Evolutionary conservation across 2,113 vertebrate genomes (phyloP).

Genomic region (Clarias macrocephalus): DNA sequence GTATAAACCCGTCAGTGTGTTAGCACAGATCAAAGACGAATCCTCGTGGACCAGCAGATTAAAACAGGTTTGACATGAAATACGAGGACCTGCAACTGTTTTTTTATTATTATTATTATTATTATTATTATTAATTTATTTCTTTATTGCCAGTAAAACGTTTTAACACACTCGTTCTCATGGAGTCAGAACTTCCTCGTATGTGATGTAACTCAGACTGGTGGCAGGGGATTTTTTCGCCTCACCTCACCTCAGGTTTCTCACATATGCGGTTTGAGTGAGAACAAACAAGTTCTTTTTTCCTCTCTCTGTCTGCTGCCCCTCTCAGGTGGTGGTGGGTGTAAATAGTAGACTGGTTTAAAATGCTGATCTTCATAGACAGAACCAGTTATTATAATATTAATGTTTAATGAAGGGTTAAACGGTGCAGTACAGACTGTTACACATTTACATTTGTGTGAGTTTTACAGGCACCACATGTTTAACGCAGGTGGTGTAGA

Average conservation of each 20-base stretch:
- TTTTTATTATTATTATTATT: no score
- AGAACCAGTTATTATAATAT: not conserved
- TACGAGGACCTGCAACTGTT: not conserved
- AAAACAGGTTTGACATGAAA: not conserved
- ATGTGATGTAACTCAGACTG: not conserved
- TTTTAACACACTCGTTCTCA: not conserved
- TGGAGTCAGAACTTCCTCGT: not conserved
- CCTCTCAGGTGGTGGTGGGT: not conserved
- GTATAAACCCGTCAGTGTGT: not conserved
- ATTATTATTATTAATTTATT: no score
- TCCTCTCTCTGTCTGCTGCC: not conserved
- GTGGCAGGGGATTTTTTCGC: not conserved
- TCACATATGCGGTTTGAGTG: not conserved
- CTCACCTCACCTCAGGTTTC: slow-evolving; percentile 1
- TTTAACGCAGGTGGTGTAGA: not conserved
- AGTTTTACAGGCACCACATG: not conserved
- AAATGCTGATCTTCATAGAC: not conserved
- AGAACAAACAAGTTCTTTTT: not conserved
- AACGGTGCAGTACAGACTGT: not conserved
- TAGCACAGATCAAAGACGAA: not conserved
- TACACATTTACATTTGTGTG: not conserved
- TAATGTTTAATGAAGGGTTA: not conserved
- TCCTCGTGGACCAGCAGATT: not conserved
- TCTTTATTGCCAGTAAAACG: not conserved
- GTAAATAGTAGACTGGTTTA: not conserved